Percentiles rank a stretch among this genome's conserved stretches.
Evolutionary conservation across 2,797 vertebrate genomes (phyloP).

Genomic region (Chanos chanos): DNA sequence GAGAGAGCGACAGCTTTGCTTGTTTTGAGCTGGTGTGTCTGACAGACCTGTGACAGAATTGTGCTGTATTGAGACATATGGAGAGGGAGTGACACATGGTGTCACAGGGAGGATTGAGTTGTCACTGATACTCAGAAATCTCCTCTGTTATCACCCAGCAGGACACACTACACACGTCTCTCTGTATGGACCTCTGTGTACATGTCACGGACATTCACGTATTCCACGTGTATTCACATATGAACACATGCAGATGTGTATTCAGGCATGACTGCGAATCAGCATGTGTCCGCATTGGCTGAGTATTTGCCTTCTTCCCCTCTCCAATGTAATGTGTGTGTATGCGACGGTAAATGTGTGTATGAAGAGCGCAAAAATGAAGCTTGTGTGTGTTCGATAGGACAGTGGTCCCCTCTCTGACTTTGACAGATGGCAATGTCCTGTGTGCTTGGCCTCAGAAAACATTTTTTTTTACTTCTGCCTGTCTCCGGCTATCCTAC

Average conservation of each 20-base stretch:
- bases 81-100: constrained; percentile 25
- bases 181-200: neutral
- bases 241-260: neutral
- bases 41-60: neutral
- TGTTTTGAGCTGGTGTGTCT: too few species aligned
- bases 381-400: neutral
- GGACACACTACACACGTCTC: constrained; percentile 18
- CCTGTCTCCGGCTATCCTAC: constrained; percentile 56
- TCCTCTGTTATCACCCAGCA: constrained; percentile 39
- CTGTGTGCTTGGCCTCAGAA: constrained; percentile 47
- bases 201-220: neutral
- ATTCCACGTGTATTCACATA: neutral
- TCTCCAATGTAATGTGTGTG: neutral
- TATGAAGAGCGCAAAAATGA: neutral
- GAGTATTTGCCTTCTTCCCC: constrained; percentile 12
- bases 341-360: neutral
- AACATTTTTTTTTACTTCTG: constrained; percentile 51
- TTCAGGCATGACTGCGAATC: neutral
- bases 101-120: constrained; percentile 58
- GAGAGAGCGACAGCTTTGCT: too few species aligned
- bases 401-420: constrained; percentile 51
- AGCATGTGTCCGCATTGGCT: neutral
- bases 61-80: constrained; percentile 25
- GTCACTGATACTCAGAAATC: constrained; percentile 51
- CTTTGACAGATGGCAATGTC: constrained; percentile 63